Conservation (phyloP, 2,888 invertebrate species). For the Polymixis lichenea region DNA sequence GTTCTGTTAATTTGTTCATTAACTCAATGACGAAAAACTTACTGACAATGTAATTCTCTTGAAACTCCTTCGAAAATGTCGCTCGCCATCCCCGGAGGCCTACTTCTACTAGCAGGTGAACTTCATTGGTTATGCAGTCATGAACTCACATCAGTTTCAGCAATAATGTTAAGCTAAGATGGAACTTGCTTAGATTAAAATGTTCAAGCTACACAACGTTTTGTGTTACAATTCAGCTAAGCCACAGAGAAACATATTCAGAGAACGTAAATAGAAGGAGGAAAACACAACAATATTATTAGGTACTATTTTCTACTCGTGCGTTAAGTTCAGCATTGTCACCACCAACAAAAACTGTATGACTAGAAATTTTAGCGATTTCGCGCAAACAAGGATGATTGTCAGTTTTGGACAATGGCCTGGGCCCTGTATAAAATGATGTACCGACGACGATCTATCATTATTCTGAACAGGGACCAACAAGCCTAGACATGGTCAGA, state of each 20-base stretch:
- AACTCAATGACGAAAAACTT: not conserved
- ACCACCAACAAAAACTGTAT: slow-evolving; percentile 68
- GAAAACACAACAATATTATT: slow-evolving; percentile 46
- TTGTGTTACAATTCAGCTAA: not conserved
- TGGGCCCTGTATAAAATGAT: slow-evolving; percentile 74
- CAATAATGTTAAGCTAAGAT: not conserved
- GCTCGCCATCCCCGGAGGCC: not conserved
- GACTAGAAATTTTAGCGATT: slow-evolving; percentile 74
- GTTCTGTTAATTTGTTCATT: slow-evolving; percentile 2
- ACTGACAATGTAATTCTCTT: not conserved
- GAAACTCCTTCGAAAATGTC: not conserved
- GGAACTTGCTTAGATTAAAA: not conserved
- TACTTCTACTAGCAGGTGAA: not conserved
- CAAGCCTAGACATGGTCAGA: slow-evolving; percentile 70
- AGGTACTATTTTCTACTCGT: slow-evolving; percentile 45
- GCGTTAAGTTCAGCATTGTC: slow-evolving; percentile 64
- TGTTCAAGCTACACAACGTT: not conserved
- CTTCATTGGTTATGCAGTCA: not conserved
- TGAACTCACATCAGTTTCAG: not conserved
- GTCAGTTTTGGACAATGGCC: slow-evolving; percentile 68
- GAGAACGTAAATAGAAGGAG: slow-evolving; percentile 25
- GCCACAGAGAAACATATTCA: not conserved
- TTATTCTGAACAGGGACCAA: slow-evolving; percentile 51
- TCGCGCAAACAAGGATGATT: slow-evolving; percentile 78
- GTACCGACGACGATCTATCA: slow-evolving; percentile 42